phyloP scores from a whole-genome alignment of 1,140 invertebrate genomes.

The Lepidotrigona ventralis region DNA sequence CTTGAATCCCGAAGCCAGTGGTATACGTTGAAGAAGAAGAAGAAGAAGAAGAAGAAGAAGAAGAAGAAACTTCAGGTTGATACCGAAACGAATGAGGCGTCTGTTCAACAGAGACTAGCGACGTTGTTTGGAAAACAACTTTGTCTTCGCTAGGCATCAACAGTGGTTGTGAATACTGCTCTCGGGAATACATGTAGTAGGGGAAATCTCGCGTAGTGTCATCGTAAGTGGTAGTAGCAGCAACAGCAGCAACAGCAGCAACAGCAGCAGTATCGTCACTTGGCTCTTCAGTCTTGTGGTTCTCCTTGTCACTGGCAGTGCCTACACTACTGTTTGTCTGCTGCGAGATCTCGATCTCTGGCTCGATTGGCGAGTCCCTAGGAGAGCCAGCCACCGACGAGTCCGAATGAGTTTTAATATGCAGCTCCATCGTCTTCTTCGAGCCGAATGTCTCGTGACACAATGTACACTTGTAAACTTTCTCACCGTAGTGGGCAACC shows the following conservation, averaged over 20 bases:
- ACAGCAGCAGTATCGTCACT: background rate
- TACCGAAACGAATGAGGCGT: slow-evolving; percentile 67
- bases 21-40: slow-evolving; percentile 53
- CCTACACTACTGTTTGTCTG: slow-evolving; percentile 15
- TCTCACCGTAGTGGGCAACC: slow-evolving; percentile 94
- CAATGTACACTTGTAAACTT: slow-evolving; percentile 94
- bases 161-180: slow-evolving; percentile 56
- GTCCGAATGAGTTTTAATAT: slow-evolving; percentile 93
- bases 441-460: slow-evolving; percentile 94
- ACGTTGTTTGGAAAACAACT: slow-evolving; percentile 54
- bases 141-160: slow-evolving; percentile 65
- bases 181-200: slow-evolving; percentile 71
- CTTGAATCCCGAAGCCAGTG: slow-evolving; percentile 63
- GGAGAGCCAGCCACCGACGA: slow-evolving; percentile 52
- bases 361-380: slow-evolving; percentile 70
- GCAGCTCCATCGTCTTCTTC: slow-evolving; percentile 93
- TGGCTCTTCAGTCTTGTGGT: slow-evolving; percentile 73
- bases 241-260: too few species aligned
- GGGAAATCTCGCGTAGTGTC: slow-evolving; percentile 63
- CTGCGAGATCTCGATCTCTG: slow-evolving; percentile 72
- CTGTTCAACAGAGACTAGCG: slow-evolving; percentile 33
- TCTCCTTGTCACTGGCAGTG: slow-evolving; percentile 72
- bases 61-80: slow-evolving; percentile 64
- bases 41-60: too few species aligned
- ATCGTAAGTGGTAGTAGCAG: slow-evolving; percentile 8